These are phyloP conservation scores for Acrobasis consociella DNA, from an alignment of 2,888 invertebrate genomes.

Conservation along the genomic window DNA sequence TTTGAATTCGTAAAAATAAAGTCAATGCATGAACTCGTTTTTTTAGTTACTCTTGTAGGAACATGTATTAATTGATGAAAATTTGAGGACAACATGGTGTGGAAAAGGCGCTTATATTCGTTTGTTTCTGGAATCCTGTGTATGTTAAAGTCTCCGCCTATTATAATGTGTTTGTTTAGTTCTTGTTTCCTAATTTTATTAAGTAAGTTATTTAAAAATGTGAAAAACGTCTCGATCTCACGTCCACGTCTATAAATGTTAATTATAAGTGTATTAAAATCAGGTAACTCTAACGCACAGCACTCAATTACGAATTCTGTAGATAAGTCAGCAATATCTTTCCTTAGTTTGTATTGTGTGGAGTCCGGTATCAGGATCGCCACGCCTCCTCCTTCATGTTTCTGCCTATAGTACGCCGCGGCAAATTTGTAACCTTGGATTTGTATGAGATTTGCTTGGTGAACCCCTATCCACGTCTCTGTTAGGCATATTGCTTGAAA, in stretches of 20 bases:
- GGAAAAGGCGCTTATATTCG: neutral
- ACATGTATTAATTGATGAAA: neutral
- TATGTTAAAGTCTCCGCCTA: no score
- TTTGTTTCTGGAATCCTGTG: neutral
- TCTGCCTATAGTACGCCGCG: neutral
- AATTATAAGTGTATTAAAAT: neutral
- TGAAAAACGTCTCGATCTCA: neutral
- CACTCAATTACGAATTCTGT: neutral
- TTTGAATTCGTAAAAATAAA: neutral
- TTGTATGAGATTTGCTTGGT: neutral
- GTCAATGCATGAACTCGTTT: neutral
- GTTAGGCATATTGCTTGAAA: neutral
- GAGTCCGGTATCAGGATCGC: neutral
- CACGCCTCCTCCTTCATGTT: neutral
- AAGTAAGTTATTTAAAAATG: neutral
- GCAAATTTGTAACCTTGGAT: neutral
- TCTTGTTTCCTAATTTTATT: neutral
- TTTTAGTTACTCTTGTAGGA: neutral
- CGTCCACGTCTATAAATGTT: neutral
- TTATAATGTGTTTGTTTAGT: neutral
- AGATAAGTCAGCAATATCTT: neutral
- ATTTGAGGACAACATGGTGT: neutral
- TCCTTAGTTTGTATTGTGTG: neutral
- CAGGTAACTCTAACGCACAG: neutral
- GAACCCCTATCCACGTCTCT: slow-evolving; percentile 1